Evolutionary conservation across 1,140 invertebrate species (phyloP).

Genomic region (Linepithema humile): DNA sequence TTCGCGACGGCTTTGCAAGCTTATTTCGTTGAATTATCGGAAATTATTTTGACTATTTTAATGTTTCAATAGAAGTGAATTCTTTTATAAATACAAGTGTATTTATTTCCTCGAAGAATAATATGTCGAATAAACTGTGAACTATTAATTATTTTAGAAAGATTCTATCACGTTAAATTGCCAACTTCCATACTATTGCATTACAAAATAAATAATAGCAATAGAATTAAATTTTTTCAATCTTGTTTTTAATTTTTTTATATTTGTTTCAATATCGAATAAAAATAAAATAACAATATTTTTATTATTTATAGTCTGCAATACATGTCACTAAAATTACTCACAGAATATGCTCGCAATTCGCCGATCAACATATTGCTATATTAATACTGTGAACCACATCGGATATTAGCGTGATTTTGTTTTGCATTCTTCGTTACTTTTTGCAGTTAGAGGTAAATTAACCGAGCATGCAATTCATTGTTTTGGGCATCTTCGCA

Average conservation of each 20-base stretch:
- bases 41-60: not conserved
- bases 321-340: not conserved
- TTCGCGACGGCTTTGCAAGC: not conserved
- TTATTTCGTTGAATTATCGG: not conserved
- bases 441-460: conserved; percentile 43
- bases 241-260: too few relatives aligned
- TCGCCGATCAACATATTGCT: conserved; percentile 34
- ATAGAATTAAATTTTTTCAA: not conserved
- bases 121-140: not conserved
- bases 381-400: not conserved
- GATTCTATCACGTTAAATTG: not conserved
- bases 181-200: not conserved
- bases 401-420: conserved; percentile 17
- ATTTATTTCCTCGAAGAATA: not conserved
- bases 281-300: not conserved
- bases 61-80: not conserved
- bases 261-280: not conserved
- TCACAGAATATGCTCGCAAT: conserved; percentile 29
- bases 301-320: not conserved
- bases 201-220: not conserved
- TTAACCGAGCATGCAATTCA: conserved; percentile 40
- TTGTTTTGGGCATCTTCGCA: conserved; percentile 46
- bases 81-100: not conserved
- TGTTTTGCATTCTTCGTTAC: not conserved
- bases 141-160: not conserved